Base-by-base conservation (phyloP, 1,140 invertebrate genomes). In the Drosophila grimshawi region DNA sequence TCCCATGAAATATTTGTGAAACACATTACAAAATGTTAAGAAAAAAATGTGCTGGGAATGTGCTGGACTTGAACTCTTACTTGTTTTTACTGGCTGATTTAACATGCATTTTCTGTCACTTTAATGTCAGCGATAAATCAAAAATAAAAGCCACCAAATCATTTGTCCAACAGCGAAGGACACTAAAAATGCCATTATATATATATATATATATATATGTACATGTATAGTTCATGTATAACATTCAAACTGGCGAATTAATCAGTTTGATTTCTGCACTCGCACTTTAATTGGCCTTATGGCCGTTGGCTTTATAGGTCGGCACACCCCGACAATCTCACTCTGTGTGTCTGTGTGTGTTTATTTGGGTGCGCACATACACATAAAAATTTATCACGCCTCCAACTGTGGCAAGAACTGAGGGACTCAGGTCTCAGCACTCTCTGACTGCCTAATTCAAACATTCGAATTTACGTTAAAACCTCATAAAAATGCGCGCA, bases 381-480 rank as follows among this genome's bases (percentile, higher is more conserved):
- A 62, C 85, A 80, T 89, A 80, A 83, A 86, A 83, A 69, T 86
- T 74, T 82, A 88, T 79, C 60, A 67, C 80, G 73, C 51, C 64
- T 52, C 51, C 48, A 69, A 73, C 49, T 61, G 70, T 68, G 64
- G 41, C 70, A 67, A 53, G 46, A 5, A 39, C 56, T 41, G 33
- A 48, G 63, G 63, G 56, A 55, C 69, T 55, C 45, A 19, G 7
- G 19, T 37, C 2, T 6, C 5, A 10, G 19, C 39, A 3, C 41
- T 57, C 57, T 55, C 46, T 61, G 45, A 46, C 51, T 46, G 57
- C 64, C 64, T 78, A 67, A 82, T 88, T 79, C 53, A 76, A 76
- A 56, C 68, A 71, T 76, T 76, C 49, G 73, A 71, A 79, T 79
- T 65, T 64, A 64, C 82, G 65, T 89, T 78, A 88, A 83, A 75